A percentile compares a stretch with the other conserved stretches of the same genome.
Evolutionary conservation across 2,113 vertebrate species (phyloP).

Genomic region (Cyphomyrus plagiostoma): DNA sequence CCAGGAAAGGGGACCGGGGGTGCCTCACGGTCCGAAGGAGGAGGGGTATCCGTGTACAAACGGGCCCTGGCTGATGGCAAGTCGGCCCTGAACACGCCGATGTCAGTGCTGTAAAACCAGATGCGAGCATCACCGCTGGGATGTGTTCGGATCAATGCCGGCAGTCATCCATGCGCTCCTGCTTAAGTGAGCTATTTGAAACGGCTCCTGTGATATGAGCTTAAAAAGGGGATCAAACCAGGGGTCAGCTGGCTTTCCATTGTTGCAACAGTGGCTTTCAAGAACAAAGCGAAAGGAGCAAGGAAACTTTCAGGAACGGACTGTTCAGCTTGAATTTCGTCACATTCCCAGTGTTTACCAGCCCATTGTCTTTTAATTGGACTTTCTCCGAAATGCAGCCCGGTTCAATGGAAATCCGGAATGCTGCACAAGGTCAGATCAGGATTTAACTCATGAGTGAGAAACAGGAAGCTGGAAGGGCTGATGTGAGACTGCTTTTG

Average conservation of each 20-base stretch:
- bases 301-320: neutral
- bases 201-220: neutral
- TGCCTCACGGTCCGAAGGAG: neutral
- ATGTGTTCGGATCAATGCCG: neutral
- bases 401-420: neutral
- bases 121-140: neutral
- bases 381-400: neutral
- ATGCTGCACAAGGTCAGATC: neutral
- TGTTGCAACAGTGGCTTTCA: neutral
- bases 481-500: neutral
- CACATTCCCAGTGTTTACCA: neutral
- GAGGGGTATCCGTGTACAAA: neutral
- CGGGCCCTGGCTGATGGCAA: neutral
- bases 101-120: neutral
- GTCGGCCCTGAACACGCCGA: neutral
- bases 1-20: neutral
- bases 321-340: neutral
- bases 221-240: neutral
- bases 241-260: neutral
- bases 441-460: conserved; percentile 1
- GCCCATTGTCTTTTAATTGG: neutral
- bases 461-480: conserved; percentile 11
- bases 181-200: neutral
- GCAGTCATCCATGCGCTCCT: neutral
- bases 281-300: neutral